Conservation (phyloP, 2,113 vertebrate genomes). For the Ammospiza caudacuta region DNA sequence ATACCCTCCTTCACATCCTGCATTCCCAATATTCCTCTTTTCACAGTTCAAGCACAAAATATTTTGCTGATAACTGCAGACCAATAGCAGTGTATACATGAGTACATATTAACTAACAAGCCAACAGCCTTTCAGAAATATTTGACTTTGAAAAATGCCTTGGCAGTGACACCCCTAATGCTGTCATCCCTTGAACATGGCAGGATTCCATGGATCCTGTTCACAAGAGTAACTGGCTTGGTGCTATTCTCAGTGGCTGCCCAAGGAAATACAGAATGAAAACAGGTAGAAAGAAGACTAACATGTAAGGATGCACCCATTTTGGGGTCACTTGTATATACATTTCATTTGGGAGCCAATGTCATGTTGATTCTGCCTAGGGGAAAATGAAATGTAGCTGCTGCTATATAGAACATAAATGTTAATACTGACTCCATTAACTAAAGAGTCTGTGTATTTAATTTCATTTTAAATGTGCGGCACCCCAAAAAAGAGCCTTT, state of each 20-base stretch:
- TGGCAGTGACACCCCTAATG: not conserved
- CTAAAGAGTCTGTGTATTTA: not conserved
- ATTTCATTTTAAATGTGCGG: not conserved
- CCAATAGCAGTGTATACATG: not conserved
- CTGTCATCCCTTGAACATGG: not conserved
- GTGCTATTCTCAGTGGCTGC: not conserved
- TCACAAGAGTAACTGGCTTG: not conserved
- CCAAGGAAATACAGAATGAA: not conserved
- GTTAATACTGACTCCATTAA: not conserved
- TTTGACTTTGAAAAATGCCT: conserved; percentile 31
- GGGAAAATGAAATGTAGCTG: not conserved
- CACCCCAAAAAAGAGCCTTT: not conserved
- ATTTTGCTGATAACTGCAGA: not conserved
- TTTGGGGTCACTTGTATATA: not conserved
- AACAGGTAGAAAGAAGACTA: not conserved
- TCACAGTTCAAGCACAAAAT: not conserved
- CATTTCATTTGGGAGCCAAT: not conserved
- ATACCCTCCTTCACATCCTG: not conserved
- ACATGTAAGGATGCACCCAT: not conserved
- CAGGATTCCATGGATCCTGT: not conserved
- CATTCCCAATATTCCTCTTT: not conserved
- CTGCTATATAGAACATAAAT: not conserved
- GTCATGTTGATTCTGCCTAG: not conserved
- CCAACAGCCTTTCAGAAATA: conserved; percentile 8
- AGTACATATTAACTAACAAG: conserved; percentile 26